Conservation (phyloP, 2,888 invertebrate genomes). For the Sarcophaga subvicina region DNA sequence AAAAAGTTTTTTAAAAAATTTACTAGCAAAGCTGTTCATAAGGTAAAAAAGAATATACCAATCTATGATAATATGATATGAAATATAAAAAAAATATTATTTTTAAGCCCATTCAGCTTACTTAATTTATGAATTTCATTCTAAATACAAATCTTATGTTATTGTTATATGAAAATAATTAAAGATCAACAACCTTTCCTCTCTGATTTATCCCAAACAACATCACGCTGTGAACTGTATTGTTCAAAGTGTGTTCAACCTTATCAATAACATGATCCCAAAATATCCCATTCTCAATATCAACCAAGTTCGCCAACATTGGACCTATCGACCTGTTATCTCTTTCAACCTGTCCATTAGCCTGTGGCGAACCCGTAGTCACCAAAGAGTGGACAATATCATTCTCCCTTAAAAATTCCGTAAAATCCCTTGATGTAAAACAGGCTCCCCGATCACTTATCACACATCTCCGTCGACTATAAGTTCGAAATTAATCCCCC, state of each 20-base stretch:
- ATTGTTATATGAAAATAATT: too few relatives aligned
- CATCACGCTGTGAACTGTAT: slow-evolving; percentile 63
- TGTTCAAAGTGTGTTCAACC: slow-evolving; percentile 45
- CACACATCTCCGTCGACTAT: slow-evolving; percentile 65
- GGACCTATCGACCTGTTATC: slow-evolving; percentile 68
- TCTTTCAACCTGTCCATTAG: slow-evolving; percentile 68
- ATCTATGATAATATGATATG: too few relatives aligned
- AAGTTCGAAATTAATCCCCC: slow-evolving; percentile 67
- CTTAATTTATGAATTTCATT: too few relatives aligned
- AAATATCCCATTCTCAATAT: slow-evolving; percentile 21
- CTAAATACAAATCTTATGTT: too few relatives aligned
- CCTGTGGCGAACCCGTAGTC: slow-evolving; percentile 68
- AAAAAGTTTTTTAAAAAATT: too few relatives aligned
- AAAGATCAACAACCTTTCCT: slow-evolving; percentile 55
- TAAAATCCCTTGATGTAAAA: slow-evolving; percentile 68
- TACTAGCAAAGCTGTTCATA: too few relatives aligned
- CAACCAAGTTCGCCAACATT: slow-evolving; percentile 65
- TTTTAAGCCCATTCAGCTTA: too few relatives aligned
- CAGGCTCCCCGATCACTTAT: slow-evolving; percentile 69
- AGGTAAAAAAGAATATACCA: too few relatives aligned
- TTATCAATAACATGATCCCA: slow-evolving; percentile 62
- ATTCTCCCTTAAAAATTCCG: slow-evolving; percentile 53
- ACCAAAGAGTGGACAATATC: slow-evolving; percentile 63
- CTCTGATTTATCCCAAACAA: slow-evolving; percentile 65
- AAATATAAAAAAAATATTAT: too few relatives aligned